Evolutionary conservation across 2,797 vertebrate genomes (phyloP).

Genomic region (Caiman crocodilus): DNA sequence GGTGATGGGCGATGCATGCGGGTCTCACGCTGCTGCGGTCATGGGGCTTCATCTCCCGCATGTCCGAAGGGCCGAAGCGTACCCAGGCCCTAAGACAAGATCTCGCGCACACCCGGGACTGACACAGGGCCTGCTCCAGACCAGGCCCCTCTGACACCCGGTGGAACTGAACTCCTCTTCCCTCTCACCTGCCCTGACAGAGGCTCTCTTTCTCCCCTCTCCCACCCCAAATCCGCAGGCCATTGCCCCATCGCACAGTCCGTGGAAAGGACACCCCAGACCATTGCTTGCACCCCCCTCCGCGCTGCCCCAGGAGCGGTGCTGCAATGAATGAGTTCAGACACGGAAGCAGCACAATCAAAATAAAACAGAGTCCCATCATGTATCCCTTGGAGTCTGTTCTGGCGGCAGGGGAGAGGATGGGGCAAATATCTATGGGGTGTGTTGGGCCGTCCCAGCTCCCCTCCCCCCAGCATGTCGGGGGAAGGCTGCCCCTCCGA

Average conservation of each 20-base stretch:
- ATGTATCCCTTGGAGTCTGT: too few species aligned
- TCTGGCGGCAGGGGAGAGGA: too few species aligned
- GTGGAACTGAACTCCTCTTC: background rate
- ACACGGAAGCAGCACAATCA: background rate
- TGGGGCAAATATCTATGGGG: too few species aligned
- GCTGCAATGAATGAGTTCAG: background rate
- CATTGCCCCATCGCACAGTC: background rate
- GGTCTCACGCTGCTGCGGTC: too few species aligned
- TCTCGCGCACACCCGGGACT: too few species aligned
- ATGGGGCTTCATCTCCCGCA: too few species aligned
- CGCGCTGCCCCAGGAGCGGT: background rate
- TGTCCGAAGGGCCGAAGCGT: background rate
- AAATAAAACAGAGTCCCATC: background rate
- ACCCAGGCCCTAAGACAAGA: too few species aligned
- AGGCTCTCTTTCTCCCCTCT: background rate
- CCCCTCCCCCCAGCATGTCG: too few species aligned
- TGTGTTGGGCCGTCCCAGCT: too few species aligned
- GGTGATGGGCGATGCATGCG: fast-evolving
- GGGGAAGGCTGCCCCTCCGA: too few species aligned
- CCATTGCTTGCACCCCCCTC: background rate
- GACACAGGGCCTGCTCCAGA: background rate
- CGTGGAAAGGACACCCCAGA: background rate
- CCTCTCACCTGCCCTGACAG: background rate
- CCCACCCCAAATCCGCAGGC: too few species aligned
- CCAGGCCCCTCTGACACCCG: background rate